phyloP scores from a whole-genome alignment of 2,888 invertebrate genomes.

The Phalangium opilio region DNA sequence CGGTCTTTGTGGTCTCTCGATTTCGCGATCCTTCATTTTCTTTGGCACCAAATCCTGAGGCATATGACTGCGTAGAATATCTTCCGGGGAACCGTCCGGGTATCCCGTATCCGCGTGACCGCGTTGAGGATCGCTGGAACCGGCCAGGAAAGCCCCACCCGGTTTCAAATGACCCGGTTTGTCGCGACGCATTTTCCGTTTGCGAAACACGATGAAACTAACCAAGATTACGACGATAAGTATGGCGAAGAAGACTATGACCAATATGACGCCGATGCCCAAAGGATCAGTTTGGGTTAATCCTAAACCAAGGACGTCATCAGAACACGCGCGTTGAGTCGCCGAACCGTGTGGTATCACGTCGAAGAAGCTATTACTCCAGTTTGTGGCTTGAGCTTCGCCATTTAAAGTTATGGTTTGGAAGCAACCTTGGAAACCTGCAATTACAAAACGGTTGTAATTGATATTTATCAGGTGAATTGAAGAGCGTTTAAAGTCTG shows the following conservation, averaged over 20 bases:
- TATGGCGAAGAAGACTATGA: conserved; percentile 84
- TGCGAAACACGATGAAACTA: conserved; percentile 79
- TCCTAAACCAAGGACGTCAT: conserved; percentile 49
- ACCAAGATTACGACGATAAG: conserved; percentile 72
- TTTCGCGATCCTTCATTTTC: conserved; percentile 59
- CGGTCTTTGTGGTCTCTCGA: conserved; percentile 63
- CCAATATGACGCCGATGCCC: conserved; percentile 79
- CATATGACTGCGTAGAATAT: conserved; percentile 46
- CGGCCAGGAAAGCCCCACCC: conserved; percentile 48
- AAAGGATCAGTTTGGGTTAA: conserved; percentile 68
- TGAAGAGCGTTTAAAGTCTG: not conserved
- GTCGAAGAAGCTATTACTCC: conserved; percentile 45
- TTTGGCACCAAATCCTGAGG: conserved; percentile 74
- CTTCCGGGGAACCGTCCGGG: conserved; percentile 23
- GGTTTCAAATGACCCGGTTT: conserved; percentile 20
- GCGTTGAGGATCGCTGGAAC: conserved; percentile 13
- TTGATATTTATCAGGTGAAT: not conserved
- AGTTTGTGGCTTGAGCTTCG: conserved; percentile 75
- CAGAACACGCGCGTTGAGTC: conserved; percentile 50
- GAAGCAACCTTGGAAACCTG: conserved; percentile 60
- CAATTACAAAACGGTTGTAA: not conserved
- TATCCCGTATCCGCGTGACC: conserved; percentile 16
- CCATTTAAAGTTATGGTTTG: conserved; percentile 76
- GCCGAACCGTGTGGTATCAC: conserved; percentile 45
- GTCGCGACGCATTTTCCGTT: conserved; percentile 61